Evolutionary conservation across 2,113 vertebrate species (phyloP).

Genomic region (Tyrannus savana): DNA sequence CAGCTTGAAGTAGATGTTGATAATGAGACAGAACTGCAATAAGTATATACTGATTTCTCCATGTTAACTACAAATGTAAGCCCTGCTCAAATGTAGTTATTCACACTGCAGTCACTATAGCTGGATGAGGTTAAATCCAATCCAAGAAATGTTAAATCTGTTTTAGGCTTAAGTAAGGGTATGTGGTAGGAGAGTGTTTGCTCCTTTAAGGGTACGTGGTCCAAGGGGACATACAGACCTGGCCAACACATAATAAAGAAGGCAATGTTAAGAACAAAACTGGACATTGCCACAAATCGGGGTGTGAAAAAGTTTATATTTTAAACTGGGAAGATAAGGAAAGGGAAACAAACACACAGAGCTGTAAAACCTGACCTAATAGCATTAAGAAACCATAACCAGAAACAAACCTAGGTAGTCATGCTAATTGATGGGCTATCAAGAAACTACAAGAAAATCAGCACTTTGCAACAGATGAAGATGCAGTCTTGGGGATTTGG

Average conservation of each 20-base stretch:
- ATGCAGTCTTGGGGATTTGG: background rate
- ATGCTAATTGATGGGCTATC: background rate
- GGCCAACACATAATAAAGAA: background rate
- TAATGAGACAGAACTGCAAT: background rate
- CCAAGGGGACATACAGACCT: background rate
- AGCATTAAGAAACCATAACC: background rate
- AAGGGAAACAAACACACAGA: background rate
- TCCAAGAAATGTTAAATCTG: background rate
- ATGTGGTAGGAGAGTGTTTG: background rate
- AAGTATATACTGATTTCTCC: background rate
- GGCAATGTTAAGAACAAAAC: background rate
- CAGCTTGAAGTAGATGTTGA: background rate
- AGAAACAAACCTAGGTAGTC: background rate
- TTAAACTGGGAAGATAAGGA: background rate
- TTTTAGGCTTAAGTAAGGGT: background rate
- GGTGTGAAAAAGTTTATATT: background rate
- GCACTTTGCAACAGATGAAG: background rate
- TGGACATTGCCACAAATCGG: background rate
- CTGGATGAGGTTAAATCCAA: background rate
- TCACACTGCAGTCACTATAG: background rate
- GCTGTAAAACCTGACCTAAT: background rate
- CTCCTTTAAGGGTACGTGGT: background rate
- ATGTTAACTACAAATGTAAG: fast-evolving
- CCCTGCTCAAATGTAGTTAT: background rate
- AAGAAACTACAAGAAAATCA: background rate